A percentile compares a stretch with the other conserved stretches of the same genome.
These are phyloP conservation scores for Hypercompe scribonia DNA, from an alignment of 2,888 invertebrate genomes.

Conservation along the genomic window DNA sequence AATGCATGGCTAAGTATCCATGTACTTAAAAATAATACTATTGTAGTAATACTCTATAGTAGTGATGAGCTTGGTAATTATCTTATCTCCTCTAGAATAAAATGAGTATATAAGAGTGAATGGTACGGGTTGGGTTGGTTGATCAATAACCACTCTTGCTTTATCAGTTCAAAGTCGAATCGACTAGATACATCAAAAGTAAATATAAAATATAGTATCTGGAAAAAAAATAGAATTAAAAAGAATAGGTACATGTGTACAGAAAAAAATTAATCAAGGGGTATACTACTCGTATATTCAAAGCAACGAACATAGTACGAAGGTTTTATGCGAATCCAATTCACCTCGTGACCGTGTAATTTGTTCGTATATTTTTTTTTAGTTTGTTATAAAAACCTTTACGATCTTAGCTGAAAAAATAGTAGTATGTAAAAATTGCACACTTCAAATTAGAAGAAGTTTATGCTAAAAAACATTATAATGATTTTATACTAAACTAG, in stretches of 20 bases:
- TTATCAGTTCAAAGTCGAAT: too few species aligned
- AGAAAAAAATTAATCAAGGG: not conserved
- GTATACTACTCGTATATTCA: not conserved
- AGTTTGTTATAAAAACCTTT: not conserved
- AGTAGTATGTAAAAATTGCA: too few species aligned
- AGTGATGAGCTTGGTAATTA: not conserved
- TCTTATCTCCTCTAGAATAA: not conserved
- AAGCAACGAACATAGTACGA: not conserved
- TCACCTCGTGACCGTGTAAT: not conserved
- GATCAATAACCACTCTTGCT: too few species aligned
- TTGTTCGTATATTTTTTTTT: not conserved
- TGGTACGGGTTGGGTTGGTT: too few species aligned
- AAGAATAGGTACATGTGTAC: not conserved
- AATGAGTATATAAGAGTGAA: not conserved
- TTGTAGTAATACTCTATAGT: too few species aligned
- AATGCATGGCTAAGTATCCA: too few species aligned
- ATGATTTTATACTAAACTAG: too few species aligned
- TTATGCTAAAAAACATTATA: too few species aligned
- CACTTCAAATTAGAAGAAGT: too few species aligned
- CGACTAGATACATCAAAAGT: not conserved
- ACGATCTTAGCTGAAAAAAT: not conserved
- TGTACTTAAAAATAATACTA: too few species aligned
- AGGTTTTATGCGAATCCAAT: not conserved
- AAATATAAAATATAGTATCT: not conserved
- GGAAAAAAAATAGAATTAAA: not conserved